A percentile compares a stretch with the other conserved stretches of the same genome.
Conservation (phyloP, 2,113 vertebrate species). For the Verasper variegatus region DNA sequence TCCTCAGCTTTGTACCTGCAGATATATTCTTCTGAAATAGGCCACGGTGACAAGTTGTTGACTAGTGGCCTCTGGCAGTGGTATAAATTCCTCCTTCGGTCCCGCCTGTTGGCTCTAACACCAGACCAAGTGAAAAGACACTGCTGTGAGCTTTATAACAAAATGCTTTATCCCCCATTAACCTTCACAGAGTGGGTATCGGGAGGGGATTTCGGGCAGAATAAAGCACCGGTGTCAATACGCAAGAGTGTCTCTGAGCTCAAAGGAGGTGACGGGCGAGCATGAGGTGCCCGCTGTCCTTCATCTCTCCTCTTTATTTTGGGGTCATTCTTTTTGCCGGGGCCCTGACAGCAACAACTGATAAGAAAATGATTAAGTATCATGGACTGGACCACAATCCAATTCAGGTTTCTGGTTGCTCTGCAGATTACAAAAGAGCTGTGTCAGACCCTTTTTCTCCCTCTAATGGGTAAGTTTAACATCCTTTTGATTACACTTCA, state of each 20-base stretch:
- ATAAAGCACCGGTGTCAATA: constrained; percentile 64
- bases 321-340: constrained; percentile 65
- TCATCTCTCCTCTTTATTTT: constrained; percentile 68
- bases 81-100: constrained; percentile 58
- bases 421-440: constrained; percentile 49
- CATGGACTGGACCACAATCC: constrained; percentile 48
- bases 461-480: constrained; percentile 29
- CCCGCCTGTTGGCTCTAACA: constrained; percentile 57
- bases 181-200: constrained; percentile 71
- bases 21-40: constrained; percentile 65
- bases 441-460: constrained; percentile 22
- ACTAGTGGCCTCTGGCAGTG: constrained; percentile 61
- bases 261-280: constrained; percentile 42
- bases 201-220: constrained; percentile 65
- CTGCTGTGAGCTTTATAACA: constrained; percentile 72
- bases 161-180: constrained; percentile 79
- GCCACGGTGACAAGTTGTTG: constrained; percentile 73
- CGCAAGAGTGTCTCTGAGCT: constrained; percentile 53
- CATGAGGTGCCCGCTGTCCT: constrained; percentile 48
- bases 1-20: constrained; percentile 11
- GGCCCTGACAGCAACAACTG: constrained; percentile 60
- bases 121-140: constrained; percentile 46
- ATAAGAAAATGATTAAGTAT: constrained; percentile 78
- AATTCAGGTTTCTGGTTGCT: constrained; percentile 46
- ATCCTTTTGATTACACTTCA: constrained; percentile 50